Evolutionary conservation across 2,888 invertebrate genomes (phyloP).

Genomic region (Azorinus chamasolen): DNA sequence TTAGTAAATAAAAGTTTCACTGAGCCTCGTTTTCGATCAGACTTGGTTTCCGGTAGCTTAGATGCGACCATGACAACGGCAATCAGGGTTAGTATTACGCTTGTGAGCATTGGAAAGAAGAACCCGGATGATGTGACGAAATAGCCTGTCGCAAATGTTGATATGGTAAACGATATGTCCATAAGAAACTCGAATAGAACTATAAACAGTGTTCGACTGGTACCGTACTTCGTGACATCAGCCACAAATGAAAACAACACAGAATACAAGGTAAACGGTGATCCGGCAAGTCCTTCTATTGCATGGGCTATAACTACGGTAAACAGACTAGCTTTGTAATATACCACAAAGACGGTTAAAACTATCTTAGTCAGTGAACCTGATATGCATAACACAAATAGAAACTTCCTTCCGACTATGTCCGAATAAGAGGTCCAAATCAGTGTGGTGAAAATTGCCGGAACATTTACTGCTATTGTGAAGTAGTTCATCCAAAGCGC

Average conservation of each 20-base stretch:
- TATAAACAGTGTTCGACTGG: slow-evolving; percentile 44
- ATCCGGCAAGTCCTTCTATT: slow-evolving; percentile 49
- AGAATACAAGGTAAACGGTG: slow-evolving; percentile 31
- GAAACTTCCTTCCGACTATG: slow-evolving; percentile 48
- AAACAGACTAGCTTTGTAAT: slow-evolving; percentile 24
- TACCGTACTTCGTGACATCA: slow-evolving; percentile 49
- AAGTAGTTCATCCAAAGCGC: slow-evolving; percentile 49
- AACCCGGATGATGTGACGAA: slow-evolving; percentile 34
- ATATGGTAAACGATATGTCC: slow-evolving; percentile 26
- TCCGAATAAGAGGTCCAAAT: slow-evolving; percentile 56
- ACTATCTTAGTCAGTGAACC: slow-evolving; percentile 22
- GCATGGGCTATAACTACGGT: slow-evolving; percentile 26
- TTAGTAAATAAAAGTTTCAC: too few relatives aligned
- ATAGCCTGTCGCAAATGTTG: slow-evolving; percentile 40
- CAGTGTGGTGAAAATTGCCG: slow-evolving; percentile 52
- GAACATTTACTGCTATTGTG: slow-evolving; percentile 30
- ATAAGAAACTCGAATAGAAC: slow-evolving; percentile 44
- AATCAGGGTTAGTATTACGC: slow-evolving; percentile 6
- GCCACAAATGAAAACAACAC: slow-evolving; percentile 44
- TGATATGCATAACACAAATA: slow-evolving; percentile 29
- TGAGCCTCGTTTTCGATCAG: too few relatives aligned
- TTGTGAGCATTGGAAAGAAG: slow-evolving; percentile 31
- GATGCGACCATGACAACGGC: slow-evolving; percentile 24
- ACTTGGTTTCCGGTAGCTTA: slow-evolving; percentile 43
- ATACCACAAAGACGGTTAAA: slow-evolving; percentile 15